phyloP scores from a whole-genome alignment of 2,888 invertebrate genomes.

The Brenthis daphne region DNA sequence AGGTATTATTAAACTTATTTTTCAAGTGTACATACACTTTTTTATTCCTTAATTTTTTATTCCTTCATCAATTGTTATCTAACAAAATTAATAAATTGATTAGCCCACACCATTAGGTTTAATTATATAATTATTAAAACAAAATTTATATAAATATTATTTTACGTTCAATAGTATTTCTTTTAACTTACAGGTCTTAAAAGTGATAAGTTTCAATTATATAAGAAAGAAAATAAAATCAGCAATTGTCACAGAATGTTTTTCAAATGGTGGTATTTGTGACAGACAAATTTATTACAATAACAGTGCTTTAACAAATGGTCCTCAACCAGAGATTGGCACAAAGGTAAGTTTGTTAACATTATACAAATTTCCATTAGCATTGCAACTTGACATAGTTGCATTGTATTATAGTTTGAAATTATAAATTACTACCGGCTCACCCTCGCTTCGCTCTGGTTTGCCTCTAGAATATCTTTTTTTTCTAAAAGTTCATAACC shows the following conservation, averaged over 20 bases:
- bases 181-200: constrained; percentile 78
- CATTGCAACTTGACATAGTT: neutral
- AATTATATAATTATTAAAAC: neutral
- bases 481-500: no score
- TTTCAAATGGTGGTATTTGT: constrained; percentile 78
- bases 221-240: constrained; percentile 80
- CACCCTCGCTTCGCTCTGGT: no score
- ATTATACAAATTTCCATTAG: neutral
- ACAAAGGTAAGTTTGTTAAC: constrained; percentile 74
- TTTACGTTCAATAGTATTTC: constrained; percentile 10
- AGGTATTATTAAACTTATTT: constrained; percentile 46
- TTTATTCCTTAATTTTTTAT: no score
- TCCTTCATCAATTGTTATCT: no score
- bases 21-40: no score
- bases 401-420: no score
- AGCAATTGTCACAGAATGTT: constrained; percentile 75
- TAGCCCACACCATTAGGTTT: no score
- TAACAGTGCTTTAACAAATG: constrained; percentile 76
- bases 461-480: no score
- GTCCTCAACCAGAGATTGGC: constrained; percentile 80
- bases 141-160: neutral
- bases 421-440: no score
- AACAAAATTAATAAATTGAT: no score
- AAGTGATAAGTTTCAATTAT: constrained; percentile 83
- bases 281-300: constrained; percentile 83